Percentiles rank a stretch among this genome's conserved stretches.
Conservation (phyloP, 2,113 vertebrate genomes). For the Mobula hypostoma region DNA sequence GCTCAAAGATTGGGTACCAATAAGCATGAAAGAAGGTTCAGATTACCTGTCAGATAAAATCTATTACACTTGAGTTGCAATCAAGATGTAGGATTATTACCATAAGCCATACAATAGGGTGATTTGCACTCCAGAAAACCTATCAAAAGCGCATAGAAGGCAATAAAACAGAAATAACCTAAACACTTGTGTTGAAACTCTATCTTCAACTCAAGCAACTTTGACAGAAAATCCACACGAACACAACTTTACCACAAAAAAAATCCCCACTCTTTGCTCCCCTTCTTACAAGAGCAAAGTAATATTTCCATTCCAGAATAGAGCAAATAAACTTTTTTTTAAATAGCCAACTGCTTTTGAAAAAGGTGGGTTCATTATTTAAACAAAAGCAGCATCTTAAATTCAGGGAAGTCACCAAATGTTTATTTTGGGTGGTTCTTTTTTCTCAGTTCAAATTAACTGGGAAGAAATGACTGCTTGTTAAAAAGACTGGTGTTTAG, state of each 20-base stretch:
- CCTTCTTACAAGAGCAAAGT: not conserved
- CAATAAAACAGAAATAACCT: not conserved
- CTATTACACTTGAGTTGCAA: not conserved
- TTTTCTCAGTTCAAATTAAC: not conserved
- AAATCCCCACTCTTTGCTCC: not conserved
- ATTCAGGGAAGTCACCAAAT: not conserved
- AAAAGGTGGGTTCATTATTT: not conserved
- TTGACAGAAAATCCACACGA: not conserved
- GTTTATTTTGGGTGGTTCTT: not conserved
- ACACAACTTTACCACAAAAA: not conserved
- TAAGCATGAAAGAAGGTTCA: not conserved
- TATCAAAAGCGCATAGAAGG: not conserved
- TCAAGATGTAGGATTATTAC: slow-evolving; percentile 2
- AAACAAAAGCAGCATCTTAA: not conserved
- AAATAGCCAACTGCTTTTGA: not conserved
- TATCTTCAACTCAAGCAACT: not conserved
- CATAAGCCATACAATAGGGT: not conserved
- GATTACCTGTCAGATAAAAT: not conserved
- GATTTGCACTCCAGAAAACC: not conserved
- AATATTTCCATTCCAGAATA: not conserved
- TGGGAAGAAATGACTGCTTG: too few species aligned
- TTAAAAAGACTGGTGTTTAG: too few species aligned
- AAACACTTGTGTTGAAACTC: not conserved
- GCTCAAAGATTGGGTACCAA: not conserved
- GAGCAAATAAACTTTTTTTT: not conserved